Percentiles rank a stretch among this genome's conserved stretches.
phyloP scores from a whole-genome alignment of 1,140 invertebrate genomes.

The Helicoverpa armigera region DNA sequence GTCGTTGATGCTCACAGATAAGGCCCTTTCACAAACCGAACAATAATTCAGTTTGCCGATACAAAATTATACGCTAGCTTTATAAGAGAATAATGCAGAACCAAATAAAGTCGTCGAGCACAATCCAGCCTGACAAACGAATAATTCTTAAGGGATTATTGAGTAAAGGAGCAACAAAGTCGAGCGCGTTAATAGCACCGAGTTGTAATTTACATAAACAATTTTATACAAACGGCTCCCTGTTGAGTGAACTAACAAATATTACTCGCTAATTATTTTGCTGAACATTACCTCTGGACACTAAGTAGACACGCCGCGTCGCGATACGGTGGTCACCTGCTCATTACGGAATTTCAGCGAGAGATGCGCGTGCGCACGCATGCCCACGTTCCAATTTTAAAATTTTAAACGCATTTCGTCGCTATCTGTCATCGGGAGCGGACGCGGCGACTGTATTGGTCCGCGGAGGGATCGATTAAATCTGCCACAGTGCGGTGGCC shows the following conservation, averaged over 20 bases:
- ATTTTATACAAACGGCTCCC: constrained; percentile 44
- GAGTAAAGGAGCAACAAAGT: constrained; percentile 39
- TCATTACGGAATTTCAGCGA: constrained; percentile 71
- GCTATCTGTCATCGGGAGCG: constrained; percentile 81
- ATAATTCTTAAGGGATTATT: constrained; percentile 40
- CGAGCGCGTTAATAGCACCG: constrained; percentile 11
- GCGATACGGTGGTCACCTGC: constrained; percentile 74
- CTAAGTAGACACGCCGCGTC: constrained; percentile 71
- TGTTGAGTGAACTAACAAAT: constrained; percentile 57
- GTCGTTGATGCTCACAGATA: constrained; percentile 26
- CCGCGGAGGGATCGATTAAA: constrained; percentile 71
- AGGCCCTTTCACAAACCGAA: constrained; percentile 17
- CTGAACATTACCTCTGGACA: constrained; percentile 63
- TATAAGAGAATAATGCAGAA: constrained; percentile 1
- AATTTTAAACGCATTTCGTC: constrained; percentile 74
- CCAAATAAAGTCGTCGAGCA: constrained; percentile 39
- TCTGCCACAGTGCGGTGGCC: constrained; percentile 74
- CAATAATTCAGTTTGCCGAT: neutral
- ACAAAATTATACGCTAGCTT: constrained; percentile 16
- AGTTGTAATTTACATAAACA: constrained; percentile 50
- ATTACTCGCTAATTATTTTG: constrained; percentile 70
- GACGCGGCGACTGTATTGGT: constrained; percentile 65
- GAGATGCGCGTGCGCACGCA: constrained; percentile 70
- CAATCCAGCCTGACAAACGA: constrained; percentile 30
- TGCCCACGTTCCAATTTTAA: constrained; percentile 62